Evolutionary conservation across 2,797 vertebrate species (phyloP), one percentile per base, ranked within the genome.

Genomic region (Holocentrus rufus): DNA sequence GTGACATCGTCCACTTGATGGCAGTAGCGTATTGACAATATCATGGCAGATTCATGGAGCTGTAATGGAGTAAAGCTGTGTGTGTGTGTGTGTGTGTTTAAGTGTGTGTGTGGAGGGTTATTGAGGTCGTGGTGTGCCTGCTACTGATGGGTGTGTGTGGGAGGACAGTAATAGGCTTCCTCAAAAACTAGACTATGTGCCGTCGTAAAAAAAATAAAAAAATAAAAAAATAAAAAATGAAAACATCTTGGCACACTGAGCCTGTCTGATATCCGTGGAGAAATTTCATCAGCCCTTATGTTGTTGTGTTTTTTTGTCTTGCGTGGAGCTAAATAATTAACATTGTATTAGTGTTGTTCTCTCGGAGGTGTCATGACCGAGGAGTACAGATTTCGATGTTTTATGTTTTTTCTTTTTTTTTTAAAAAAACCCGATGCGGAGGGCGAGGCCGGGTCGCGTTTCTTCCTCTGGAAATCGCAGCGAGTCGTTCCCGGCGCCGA

Each of bases 161-260:
- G 90, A 85, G 91, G 89, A 88, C 88, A 90, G 89, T 91, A 90
- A 89, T 90, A 87, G 82, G 85, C 83, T 92, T 88, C 89, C 85
- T 91, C 82, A 88, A 87, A 87, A 92, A 90, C 81, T 76, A 87
- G 87, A 88, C 88, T 69, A 58, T 83, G 80, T 74, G 80, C 88
- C 85, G 86, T 88, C 42, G 50, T 87, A 49, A 82, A 83, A 66
- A 46, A 61, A 68, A 27, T 5, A 57, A 55, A 42, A 20, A 73
- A 58, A 60, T 4, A 76, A 47, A 67, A 76, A 77, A 67, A 76
- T 78, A 67, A 81, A 88, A 79, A 88, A 79, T 76, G 52, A 57
- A 31, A 75, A 11, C 25, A 23, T 86, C 81, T 84, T 88, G 90
- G 85, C 80, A 77, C 80, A 55, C 53, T 81, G 46, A n/a, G 71